Evolutionary conservation across 2,888 invertebrate genomes (phyloP), one percentile per base, ranked within the genome.

Genomic region (Dolichopus griseipennis): DNA sequence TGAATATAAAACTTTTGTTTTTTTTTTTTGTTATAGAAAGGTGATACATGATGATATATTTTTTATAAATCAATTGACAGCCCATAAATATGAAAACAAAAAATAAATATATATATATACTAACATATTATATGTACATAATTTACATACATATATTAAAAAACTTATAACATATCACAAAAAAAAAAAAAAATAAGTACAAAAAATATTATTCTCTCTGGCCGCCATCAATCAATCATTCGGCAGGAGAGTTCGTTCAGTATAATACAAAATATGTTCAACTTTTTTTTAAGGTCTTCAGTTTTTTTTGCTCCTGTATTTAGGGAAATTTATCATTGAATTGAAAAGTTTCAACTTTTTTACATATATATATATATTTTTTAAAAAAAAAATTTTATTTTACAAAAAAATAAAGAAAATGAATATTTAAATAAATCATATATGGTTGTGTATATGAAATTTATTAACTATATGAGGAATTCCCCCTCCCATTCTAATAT

Each of bases 61-160:
- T 67, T 65, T 65, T 69, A 65, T 69, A 69, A 69, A 67, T 69
- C 69, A 69, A 69, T 69, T 65, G 69, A 69, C 69, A 69, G 69
- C 69, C 67, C 69, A 69, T 69, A 69, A 69, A 69, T 69, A 69
- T 65, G 18, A 34, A 34, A 8, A 34, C 64, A 27, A 27, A 27
- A 27, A 2, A 27, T n/a, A 27, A 27, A 64, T 66, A 66, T 66
- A 65, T 68, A 37, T 66, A 64, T 68, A 68, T 52, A 52, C 52
- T 18, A 52, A 6, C 52, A 18, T n/a, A 27, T 27, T 27, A 18
- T 52, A 52, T 52, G 18, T 52, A 52, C 15, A 52, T 52, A 52
- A 52, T 52, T n/a, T n/a, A n/a, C n/a, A n/a, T n/a, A n/a, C n/a
- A 15, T 41, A 7, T 15, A 52, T 52, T 52, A 6, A 52, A 52